Percentiles rank a stretch among this genome's conserved stretches.
phyloP scores from a whole-genome alignment of 2,797 vertebrate genomes.

The Sylvilagus floridanus region DNA sequence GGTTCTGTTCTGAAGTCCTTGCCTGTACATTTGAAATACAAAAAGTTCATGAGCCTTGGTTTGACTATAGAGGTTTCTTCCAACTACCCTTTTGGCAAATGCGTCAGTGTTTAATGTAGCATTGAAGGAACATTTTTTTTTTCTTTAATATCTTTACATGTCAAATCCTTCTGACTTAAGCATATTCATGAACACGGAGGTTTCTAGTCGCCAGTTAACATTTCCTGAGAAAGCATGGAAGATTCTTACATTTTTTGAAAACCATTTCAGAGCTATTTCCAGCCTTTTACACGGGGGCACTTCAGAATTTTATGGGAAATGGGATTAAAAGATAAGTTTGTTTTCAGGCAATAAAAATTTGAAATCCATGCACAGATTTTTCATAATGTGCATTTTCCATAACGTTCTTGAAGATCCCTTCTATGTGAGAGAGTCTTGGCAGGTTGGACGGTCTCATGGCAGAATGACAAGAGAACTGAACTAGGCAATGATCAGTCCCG shows the following conservation, averaged over 20 bases:
- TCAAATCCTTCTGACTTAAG: slow-evolving; percentile 75
- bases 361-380: too few species aligned
- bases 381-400: too few species aligned
- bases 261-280: neutral
- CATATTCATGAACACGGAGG: slow-evolving; percentile 59
- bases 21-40: slow-evolving; percentile 64
- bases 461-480: neutral
- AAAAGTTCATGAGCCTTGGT: slow-evolving; percentile 48
- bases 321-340: too few species aligned
- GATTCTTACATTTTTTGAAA: slow-evolving; percentile 59
- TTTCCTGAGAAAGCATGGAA: slow-evolving; percentile 65
- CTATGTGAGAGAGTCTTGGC: neutral
- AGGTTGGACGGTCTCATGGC: neutral
- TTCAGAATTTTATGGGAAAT: too few species aligned
- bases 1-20: slow-evolving; percentile 46
- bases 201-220: slow-evolving; percentile 60
- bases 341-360: too few species aligned
- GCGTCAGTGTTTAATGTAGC: slow-evolving; percentile 70
- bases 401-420: too few species aligned
- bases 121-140: slow-evolving; percentile 76
- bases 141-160: slow-evolving; percentile 79
- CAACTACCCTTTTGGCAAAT: slow-evolving; percentile 80
- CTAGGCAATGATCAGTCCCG: neutral
- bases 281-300: neutral
- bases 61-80: slow-evolving; percentile 68